Evolutionary conservation across 2,888 invertebrate species (phyloP), one percentile per base, ranked within the genome.

Genomic region (Eupeodes latifasciatus): DNA sequence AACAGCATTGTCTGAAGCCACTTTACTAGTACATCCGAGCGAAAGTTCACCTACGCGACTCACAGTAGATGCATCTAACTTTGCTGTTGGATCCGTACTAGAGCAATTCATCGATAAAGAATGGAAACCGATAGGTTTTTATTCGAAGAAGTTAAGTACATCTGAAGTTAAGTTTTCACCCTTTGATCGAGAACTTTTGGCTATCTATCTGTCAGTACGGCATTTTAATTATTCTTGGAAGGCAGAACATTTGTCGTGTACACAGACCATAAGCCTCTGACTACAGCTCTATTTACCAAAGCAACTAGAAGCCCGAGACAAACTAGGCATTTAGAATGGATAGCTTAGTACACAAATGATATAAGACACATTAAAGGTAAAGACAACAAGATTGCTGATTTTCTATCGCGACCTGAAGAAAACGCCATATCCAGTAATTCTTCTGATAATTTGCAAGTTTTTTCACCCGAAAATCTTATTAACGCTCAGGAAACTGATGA

Each of bases 381-480:
- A 34, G 12, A 74, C 34, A 72, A 72, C 16, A 19, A 5, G 10
- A 57, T 72, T 5, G 72, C 72, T 34, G 49, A 72, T 34, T 72
- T 59, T 14, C 16, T 72, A 14, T 72, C 72, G 12, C 11, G 47
- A 34, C 72, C 72, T 2, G 59, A 72, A 34, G 72, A 59, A 27
- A 72, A 16, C 51, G 11, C n/a, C 2, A 49, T 74, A 9, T n/a
- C 7, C 4, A 49, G 44, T 12, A 14, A 14, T n/a, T 12, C 9
- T 2, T 47, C 11, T 34, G 5, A 14, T 0, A 47, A 47, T 47
- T 47, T 44, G n/a, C 47, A 57, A n/a, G 49, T 27, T 9, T 61
- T 62, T 96, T 96, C 90, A 96, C 59, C 59, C 49, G 16, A 44
- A 47, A 47, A 44, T 16, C 47, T 47, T 47, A 47, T 47, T 10